A percentile compares a stretch with the other conserved stretches of the same genome.
Conservation (phyloP, 2,888 invertebrate genomes). For the Agrotis exclamationis region DNA sequence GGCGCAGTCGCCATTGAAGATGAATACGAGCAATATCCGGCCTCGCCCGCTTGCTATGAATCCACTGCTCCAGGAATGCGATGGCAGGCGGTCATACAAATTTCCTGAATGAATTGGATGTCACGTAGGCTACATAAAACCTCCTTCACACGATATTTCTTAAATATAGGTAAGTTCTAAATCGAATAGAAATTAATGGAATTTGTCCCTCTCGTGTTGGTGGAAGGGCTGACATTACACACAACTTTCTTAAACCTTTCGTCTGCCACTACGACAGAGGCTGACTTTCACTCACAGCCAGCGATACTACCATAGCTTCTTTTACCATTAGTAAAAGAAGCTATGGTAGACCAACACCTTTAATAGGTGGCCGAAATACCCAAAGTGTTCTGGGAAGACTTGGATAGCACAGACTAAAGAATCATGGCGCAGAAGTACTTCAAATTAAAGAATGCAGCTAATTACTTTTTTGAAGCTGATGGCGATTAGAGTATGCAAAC, state of each 20-base stretch:
- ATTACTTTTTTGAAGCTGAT: no score
- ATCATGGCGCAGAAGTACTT: not conserved
- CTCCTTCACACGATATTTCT: no score
- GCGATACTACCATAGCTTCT: no score
- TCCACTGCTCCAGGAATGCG: constrained; percentile 36
- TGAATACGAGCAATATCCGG: constrained; percentile 79
- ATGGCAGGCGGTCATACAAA: not conserved
- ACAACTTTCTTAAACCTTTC: not conserved
- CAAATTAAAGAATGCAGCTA: no score
- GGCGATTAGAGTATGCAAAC: not conserved
- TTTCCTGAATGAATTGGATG: constrained; percentile 1
- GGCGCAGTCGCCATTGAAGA: constrained; percentile 71
- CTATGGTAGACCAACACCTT: no score
- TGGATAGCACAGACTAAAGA: not conserved
- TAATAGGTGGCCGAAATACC: not conserved
- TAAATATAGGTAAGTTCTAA: not conserved
- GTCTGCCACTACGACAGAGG: not conserved
- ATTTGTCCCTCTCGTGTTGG: not conserved
- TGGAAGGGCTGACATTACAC: not conserved
- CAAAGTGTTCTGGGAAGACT: not conserved
- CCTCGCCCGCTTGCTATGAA: constrained; percentile 64
- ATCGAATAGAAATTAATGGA: not conserved
- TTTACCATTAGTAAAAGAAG: not conserved
- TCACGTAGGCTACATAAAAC: not conserved
- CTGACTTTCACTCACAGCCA: not conserved